Conservation (phyloP, 2,888 invertebrate genomes). For the Cybosia mesomella region DNA sequence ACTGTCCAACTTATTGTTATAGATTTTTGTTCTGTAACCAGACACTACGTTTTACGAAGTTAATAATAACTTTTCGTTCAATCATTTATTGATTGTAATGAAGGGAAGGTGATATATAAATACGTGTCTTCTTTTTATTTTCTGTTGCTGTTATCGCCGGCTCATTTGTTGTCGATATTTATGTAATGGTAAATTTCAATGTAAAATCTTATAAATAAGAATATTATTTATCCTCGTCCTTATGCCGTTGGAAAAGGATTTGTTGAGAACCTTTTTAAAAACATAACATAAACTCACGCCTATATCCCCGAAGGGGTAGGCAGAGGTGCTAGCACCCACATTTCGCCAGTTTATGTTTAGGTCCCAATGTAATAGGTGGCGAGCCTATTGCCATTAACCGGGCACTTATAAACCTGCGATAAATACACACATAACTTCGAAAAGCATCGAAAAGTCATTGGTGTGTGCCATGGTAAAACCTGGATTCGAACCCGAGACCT, state of each 20-base stretch:
- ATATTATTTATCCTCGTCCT: background rate
- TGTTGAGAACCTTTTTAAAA: no score
- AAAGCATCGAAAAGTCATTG: no score
- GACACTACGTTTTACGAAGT: slow-evolving; percentile 79
- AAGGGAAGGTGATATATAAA: background rate
- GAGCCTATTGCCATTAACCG: no score
- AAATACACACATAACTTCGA: no score
- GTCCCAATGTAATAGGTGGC: no score
- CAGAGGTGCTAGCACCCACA: no score
- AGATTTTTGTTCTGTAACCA: slow-evolving; percentile 69
- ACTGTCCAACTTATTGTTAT: slow-evolving; percentile 54
- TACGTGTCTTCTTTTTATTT: background rate
- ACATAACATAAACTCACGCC: no score
- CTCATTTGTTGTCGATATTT: background rate
- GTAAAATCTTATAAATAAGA: background rate
- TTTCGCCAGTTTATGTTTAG: no score
- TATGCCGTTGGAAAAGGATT: background rate
- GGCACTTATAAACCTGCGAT: no score
- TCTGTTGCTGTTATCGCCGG: slow-evolving; percentile 4
- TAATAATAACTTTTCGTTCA: slow-evolving; percentile 74
- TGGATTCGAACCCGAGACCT: no score
- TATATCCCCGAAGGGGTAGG: no score
- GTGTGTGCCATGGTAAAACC: no score
- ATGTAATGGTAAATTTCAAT: background rate
- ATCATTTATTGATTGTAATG: slow-evolving; percentile 44